These are phyloP conservation scores for Aphaenogaster rudis DNA, from an alignment of 1,140 invertebrate species.

Conservation along the genomic window DNA sequence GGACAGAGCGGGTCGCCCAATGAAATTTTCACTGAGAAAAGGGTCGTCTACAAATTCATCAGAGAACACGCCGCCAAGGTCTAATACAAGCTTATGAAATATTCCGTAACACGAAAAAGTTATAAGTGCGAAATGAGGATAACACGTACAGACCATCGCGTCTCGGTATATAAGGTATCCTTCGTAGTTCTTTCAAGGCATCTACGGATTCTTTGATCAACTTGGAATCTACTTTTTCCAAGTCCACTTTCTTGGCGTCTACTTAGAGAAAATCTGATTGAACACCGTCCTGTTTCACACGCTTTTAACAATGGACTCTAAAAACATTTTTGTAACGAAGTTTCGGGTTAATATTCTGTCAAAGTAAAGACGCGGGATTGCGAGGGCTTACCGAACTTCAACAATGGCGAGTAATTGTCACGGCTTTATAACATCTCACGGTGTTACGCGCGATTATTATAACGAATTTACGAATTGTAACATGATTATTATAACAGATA, in stretches of 20 bases:
- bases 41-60: conserved; percentile 47
- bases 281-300: conserved; percentile 9
- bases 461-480: conserved; percentile 28
- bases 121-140: conserved; percentile 40
- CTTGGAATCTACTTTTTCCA: conserved; percentile 41
- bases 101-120: conserved; percentile 46
- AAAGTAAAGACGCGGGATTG: not conserved
- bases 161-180: not conserved
- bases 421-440: not conserved
- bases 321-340: conserved; percentile 20
- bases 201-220: conserved; percentile 53
- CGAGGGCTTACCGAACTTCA: not conserved
- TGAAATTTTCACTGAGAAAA: conserved; percentile 53
- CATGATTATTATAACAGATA: conserved; percentile 51
- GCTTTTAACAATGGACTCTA: conserved; percentile 10
- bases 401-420: not conserved
- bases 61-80: conserved; percentile 20
- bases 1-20: not conserved
- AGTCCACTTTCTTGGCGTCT: conserved; percentile 18
- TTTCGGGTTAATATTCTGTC: conserved; percentile 12
- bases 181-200: conserved; percentile 18
- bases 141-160: conserved; percentile 14
- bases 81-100: conserved; percentile 63
- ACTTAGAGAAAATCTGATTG: conserved; percentile 42
- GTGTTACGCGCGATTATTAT: not conserved